A percentile compares a stretch with the other conserved stretches of the same genome.
Conservation (phyloP, 2,113 vertebrate genomes). For the Myotis yumanensis region DNA sequence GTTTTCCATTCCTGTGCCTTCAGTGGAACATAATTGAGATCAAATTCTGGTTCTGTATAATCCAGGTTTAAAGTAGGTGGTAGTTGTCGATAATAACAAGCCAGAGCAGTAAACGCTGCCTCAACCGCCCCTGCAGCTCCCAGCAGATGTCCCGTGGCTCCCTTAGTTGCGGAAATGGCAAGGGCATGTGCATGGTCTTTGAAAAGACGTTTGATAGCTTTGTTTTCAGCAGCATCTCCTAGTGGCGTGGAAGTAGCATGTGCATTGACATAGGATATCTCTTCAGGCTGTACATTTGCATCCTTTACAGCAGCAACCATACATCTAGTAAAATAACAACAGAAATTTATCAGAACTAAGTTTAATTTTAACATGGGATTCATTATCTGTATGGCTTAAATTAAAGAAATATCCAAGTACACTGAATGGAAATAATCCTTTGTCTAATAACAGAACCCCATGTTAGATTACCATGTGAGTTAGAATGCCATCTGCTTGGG, state of each 20-base stretch:
- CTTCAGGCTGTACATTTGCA: conserved; percentile 85
- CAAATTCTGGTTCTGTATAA: conserved; percentile 91
- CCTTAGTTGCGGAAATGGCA: conserved; percentile 96
- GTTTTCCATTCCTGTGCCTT: conserved; percentile 89
- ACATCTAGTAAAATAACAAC: conserved; percentile 84
- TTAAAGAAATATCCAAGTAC: neutral
- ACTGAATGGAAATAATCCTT: neutral
- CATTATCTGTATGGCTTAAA: neutral
- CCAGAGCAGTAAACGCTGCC: conserved; percentile 92
- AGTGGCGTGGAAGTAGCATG: conserved; percentile 96
- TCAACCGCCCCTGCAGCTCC: conserved; percentile 95
- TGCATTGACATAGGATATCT: conserved; percentile 94
- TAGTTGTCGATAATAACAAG: conserved; percentile 91
- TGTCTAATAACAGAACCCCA: neutral
- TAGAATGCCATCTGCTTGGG: neutral
- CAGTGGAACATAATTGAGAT: conserved; percentile 94
- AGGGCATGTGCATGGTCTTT: conserved; percentile 80
- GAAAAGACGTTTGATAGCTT: conserved; percentile 94
- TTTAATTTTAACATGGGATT: neutral
- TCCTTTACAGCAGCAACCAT: conserved; percentile 95
- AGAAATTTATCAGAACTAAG: neutral
- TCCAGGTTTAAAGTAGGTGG: conserved; percentile 96
- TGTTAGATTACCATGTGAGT: neutral
- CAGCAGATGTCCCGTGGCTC: conserved; percentile 95
- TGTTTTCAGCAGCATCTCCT: conserved; percentile 96